phyloP scores from a whole-genome alignment of 1,140 invertebrate species.

The Drosophila nannoptera region DNA sequence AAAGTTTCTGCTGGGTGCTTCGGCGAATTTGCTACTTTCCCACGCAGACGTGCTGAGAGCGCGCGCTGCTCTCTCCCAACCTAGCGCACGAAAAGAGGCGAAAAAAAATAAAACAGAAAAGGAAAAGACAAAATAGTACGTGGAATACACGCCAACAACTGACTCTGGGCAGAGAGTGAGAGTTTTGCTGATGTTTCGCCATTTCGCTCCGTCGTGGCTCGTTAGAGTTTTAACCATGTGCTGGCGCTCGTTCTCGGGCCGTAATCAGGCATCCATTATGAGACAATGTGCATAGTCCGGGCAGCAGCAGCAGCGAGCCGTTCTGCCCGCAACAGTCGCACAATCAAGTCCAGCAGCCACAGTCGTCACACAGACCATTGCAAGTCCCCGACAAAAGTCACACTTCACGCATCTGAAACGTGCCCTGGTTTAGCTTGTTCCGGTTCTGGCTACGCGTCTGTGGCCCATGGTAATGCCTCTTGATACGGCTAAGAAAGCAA shows the following conservation, averaged over 20 bases:
- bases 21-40: conserved; percentile 25
- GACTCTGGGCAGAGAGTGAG: not conserved
- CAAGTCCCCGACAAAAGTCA: conserved; percentile 42
- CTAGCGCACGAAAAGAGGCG: not conserved
- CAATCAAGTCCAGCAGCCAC: conserved; percentile 47
- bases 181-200: conserved; percentile 14
- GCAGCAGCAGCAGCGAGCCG: conserved; percentile 27
- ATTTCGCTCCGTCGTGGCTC: conserved; percentile 30
- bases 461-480: conserved; percentile 34
- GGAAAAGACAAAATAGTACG: not conserved
- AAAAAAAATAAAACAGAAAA: not conserved
- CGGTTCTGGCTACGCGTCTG: conserved; percentile 38
- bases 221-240: conserved; percentile 47
- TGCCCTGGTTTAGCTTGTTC: conserved; percentile 46
- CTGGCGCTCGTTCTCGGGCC: conserved; percentile 38
- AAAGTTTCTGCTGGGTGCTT: conserved; percentile 28
- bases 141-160: not conserved
- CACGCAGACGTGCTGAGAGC: conserved; percentile 34
- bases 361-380: conserved; percentile 38
- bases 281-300: conserved; percentile 47
- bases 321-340: conserved; percentile 28
- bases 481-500: conserved; percentile 17
- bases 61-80: conserved; percentile 8
- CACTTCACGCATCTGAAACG: conserved; percentile 45
- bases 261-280: conserved; percentile 51